Evolutionary conservation across 1,140 invertebrate genomes (phyloP), one percentile per base, ranked within the genome.

Genomic region (Drosophila ironensis): DNA sequence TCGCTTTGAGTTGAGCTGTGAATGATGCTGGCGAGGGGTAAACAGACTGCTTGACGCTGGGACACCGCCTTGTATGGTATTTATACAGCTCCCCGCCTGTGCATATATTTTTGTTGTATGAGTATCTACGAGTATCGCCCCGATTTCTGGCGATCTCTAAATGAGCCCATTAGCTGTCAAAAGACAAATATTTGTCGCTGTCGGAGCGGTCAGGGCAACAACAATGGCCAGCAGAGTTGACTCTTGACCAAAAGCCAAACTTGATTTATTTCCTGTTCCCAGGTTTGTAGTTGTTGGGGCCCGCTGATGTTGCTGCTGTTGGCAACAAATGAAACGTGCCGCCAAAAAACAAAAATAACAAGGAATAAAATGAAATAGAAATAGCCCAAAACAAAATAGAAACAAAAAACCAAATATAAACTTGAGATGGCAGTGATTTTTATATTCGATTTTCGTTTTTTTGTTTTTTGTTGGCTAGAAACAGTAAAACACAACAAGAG

Each of bases 141-240:
- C 17, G 3, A 19, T 41, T 30, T 52, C 46, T 51, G 59, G 35
- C 38, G 75, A 71, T 73, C 75, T 53, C 68, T 45, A 66, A 82
- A 73, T 84, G 78, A 78, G 78, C 47, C 80, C 80, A 86, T 82
- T 84, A 84, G 80, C 78, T 84, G 78, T 71, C 80, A 71, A 86
- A 74, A 84, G 73, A 38, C 78, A 84, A 82, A 84, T 84, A 84
- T 84, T 84, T 84, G 74, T 74, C 54, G 66, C 46, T 78, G 76
- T 81, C 76, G 41, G 46, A 37, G 37, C 70, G 33, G 75, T 57
- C 60, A n/a, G 52, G 19, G 37, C 37, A 45, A 27, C 60, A 14
- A 14, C 41, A 38, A 42, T 28, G 27, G 24, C 40, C 51, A 2
- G 28, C 28, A 22, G n/a, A 42, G 38, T 37, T 52, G 38, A 57